Base-by-base conservation (phyloP, 2,113 vertebrate species). In the Microtus montanus region DNA sequence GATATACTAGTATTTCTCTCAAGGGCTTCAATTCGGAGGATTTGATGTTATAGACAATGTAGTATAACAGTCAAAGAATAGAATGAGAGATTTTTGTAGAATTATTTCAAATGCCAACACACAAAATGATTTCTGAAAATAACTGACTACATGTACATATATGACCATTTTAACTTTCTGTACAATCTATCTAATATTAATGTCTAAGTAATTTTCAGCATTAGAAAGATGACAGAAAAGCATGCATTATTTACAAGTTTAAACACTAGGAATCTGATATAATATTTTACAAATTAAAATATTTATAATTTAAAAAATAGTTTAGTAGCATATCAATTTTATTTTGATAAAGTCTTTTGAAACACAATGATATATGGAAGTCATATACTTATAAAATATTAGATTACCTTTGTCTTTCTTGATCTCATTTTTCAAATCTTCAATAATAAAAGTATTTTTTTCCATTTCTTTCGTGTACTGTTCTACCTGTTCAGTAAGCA, bases 381-480 rank as follows among this genome's bases (percentile, higher is more conserved):
- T 87, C 24, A 93, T 24, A 94, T 35, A 90, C 3, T 85, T 92
- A 75, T 63, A 94, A 94, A 78, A 94, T 12, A 58, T 1, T n/a
- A 14, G 54, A 73, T 94, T 98, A 99, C 99, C 99, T 99, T 98
- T 98, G 95, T 98, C 98, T 97, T 98, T 99, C 74, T 98, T 98
- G 1, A 99, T 98, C 26, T 99, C 98, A 7, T 97, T 98, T 98
- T 99, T 99, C 35, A 99, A 97, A 89, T 99, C 98, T 96, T 99
- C 99, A 64, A 99, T 99, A 73, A 99, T 75, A 5, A 97, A 92
- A 1, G 98, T 98, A 97, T 99, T 99, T 97, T 98, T 99, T 97
- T 99, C 99, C 99, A 99, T 99, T 90, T 99, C 99, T 70, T 98
- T 98, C 0, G 99, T 99, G 84, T 99, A 99, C 71, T 99, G 99